Evolutionary conservation across 2,888 invertebrate species (phyloP).

Genomic region (Aspidapion aeneum): DNA sequence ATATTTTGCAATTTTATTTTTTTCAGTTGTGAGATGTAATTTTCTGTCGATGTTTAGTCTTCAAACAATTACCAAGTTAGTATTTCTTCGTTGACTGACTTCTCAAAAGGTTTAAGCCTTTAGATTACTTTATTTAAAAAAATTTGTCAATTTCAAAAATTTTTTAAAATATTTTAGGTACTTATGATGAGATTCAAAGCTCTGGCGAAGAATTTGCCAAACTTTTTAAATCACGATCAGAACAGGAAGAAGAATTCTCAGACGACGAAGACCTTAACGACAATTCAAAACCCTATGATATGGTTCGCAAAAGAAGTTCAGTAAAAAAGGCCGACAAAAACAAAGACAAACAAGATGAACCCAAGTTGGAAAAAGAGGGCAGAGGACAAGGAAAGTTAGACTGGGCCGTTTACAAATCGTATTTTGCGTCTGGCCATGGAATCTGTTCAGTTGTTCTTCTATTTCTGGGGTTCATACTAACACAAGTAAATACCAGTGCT

Average conservation of each 20-base stretch:
- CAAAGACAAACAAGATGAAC: slow-evolving; percentile 16
- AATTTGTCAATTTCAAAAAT: too few species aligned
- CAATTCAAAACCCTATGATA: neutral
- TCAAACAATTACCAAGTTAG: too few species aligned
- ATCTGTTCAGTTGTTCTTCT: slow-evolving; percentile 27
- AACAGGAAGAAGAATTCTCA: slow-evolving; percentile 14
- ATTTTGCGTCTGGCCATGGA: slow-evolving; percentile 66
- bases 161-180: slow-evolving; percentile 20
- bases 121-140: too few species aligned
- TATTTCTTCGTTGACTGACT: too few species aligned
- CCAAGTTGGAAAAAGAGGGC: slow-evolving; percentile 53
- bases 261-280: neutral
- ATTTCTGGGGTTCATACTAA: slow-evolving; percentile 54
- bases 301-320: neutral
- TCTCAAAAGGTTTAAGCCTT: too few species aligned
- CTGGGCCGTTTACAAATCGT: slow-evolving; percentile 59
- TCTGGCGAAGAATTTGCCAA: slow-evolving; percentile 24
- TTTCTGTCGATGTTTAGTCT: too few species aligned
- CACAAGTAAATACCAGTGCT: slow-evolving; percentile 68
- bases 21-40: too few species aligned
- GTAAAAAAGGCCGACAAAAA: slow-evolving; percentile 7
- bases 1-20: too few species aligned
- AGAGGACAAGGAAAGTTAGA: slow-evolving; percentile 56
- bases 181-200: slow-evolving; percentile 22
- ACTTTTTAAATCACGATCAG: slow-evolving; percentile 14